Evolutionary conservation across 64 coral and sea anemone species (phyloP).

Genomic region (Dendronephthya gigantea): DNA sequence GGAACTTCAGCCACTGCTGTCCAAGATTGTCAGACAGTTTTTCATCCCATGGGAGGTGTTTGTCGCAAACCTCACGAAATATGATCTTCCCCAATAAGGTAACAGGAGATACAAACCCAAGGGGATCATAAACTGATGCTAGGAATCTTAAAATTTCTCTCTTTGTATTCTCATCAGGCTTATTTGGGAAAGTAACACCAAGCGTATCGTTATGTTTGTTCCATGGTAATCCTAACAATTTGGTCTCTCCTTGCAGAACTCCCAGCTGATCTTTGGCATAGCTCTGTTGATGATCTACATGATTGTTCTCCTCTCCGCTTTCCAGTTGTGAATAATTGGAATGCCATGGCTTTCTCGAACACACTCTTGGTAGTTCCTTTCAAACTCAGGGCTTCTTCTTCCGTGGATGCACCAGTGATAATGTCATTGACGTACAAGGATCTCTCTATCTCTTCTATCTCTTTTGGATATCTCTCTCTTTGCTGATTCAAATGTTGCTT

Average conservation of each 20-base stretch:
- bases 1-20: neutral
- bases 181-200: neutral
- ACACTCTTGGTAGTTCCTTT: too few relatives aligned
- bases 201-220: neutral
- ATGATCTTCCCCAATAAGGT: neutral
- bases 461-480: too few relatives aligned
- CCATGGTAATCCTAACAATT: neutral
- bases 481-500: too few relatives aligned
- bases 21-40: too few relatives aligned
- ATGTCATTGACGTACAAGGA: too few relatives aligned
- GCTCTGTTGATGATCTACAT: too few relatives aligned
- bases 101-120: neutral
- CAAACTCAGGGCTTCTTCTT: too few relatives aligned
- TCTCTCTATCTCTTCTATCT: too few relatives aligned
- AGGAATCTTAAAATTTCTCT: neutral
- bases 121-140: neutral
- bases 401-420: too few relatives aligned
- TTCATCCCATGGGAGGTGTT: neutral
- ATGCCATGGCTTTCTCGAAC: too few relatives aligned
- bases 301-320: too few relatives aligned
- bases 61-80: conserved; percentile 14
- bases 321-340: too few relatives aligned
- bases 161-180: neutral
- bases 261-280: neutral
- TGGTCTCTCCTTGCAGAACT: neutral